phyloP scores from a whole-genome alignment of 2,888 invertebrate genomes.

The Fragum sueziense region DNA sequence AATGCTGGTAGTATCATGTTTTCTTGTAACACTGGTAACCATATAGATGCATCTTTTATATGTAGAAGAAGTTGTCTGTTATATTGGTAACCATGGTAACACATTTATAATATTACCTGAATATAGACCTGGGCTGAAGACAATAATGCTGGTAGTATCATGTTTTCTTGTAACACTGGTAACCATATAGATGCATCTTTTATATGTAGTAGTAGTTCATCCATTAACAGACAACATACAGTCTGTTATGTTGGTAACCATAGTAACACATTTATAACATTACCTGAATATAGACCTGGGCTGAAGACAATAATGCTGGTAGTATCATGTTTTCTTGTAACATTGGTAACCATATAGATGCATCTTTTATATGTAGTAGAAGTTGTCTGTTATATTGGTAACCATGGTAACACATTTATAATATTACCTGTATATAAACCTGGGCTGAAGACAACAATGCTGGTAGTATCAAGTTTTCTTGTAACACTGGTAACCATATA shows the following conservation, averaged over 20 bases:
- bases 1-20: constrained; percentile 71
- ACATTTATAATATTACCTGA: too few relatives aligned
- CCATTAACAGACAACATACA: constrained; percentile 70
- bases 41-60: constrained; percentile 62
- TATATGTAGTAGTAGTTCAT: constrained; percentile 72
- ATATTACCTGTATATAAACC: constrained; percentile 73
- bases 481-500: constrained; percentile 72
- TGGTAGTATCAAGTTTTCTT: constrained; percentile 71
- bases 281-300: constrained; percentile 74
- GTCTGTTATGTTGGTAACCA: too few relatives aligned
- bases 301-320: constrained; percentile 71
- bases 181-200: constrained; percentile 68
- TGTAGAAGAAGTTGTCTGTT: constrained; percentile 71
- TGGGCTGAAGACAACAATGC: constrained; percentile 74
- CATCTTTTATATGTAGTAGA: constrained; percentile 63
- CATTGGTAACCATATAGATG: constrained; percentile 70
- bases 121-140: constrained; percentile 74
- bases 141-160: constrained; percentile 72
- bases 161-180: constrained; percentile 71
- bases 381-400: too few relatives aligned
- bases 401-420: too few relatives aligned
- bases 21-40: constrained; percentile 75
- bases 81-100: too few relatives aligned
- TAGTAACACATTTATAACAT: not conserved
- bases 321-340: constrained; percentile 74